Evolutionary conservation across 2,113 vertebrate genomes (phyloP).

Genomic region (Lamprologus lemairii): DNA sequence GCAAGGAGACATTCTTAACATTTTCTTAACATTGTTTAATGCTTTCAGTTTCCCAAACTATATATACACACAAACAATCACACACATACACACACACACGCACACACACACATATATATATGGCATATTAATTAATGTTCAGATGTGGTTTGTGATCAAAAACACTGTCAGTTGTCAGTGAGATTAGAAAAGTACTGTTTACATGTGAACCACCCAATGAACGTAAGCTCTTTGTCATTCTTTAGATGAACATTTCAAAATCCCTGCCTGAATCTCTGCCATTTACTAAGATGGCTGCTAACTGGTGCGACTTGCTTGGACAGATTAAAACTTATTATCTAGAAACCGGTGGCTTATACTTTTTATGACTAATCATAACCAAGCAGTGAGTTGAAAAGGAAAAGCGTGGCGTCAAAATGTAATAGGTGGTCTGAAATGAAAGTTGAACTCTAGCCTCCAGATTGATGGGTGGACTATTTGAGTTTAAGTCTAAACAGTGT

Average conservation of each 20-base stretch:
- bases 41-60: not conserved
- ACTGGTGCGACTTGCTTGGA: not conserved
- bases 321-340: not conserved
- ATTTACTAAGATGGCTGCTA: not conserved
- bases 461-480: accelerated
- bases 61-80: too few species aligned
- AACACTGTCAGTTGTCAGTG: too few species aligned
- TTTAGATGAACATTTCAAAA: not conserved
- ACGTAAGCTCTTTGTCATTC: not conserved
- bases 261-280: not conserved
- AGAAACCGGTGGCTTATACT: accelerated
- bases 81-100: accelerated
- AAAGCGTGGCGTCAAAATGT: not conserved
- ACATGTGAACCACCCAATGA: not conserved
- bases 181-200: too few species aligned
- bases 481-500: not conserved
- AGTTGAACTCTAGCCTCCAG: not conserved
- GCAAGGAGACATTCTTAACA: not conserved
- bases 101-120: accelerated
- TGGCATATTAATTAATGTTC: not conserved
- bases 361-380: not conserved
- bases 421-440: not conserved
- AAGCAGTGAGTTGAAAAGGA: not conserved
- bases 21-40: not conserved
- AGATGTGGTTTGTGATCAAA: not conserved